Base-by-base conservation (phyloP, 2,888 invertebrate genomes). In the Thera obeliscata region DNA sequence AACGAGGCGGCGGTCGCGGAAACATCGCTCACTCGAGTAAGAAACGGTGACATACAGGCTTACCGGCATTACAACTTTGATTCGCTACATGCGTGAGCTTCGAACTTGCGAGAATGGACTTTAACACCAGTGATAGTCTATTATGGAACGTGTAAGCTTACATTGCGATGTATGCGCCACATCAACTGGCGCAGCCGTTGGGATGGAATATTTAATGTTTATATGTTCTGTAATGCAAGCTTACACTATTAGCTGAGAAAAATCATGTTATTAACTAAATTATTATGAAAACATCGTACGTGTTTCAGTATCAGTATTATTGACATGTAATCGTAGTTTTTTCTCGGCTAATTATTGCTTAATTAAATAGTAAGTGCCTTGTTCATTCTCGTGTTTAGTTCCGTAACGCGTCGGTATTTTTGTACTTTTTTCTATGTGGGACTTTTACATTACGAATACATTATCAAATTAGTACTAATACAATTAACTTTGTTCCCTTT, bases 1-100 rank as follows among this genome's bases (percentile, higher is more conserved):
- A 87, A 87, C 75, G 95, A 96, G 94, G 94, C 94, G 85, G 94
- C 94, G 84, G 95, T 96, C 81, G 96, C 96, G 88, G 97, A 97
- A 94, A 96, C 97, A 74, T 96, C 96, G 80, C 94, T 97, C 87
- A 96, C 96, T 90, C 95, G 96, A 95, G 97, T 97, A 97, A 96
- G 96, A 90, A 86, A 86, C 80, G 85, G 83, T 74, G 76, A 75
- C 67, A 79, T 75, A 64, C 73, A 75, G 69, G 72, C 74, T 72
- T 83, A 81, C 81, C 87, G 85, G 77, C 87, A 88, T 74, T 92
- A 89, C 84, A 84, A 85, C 80, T 90, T 90, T 84, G 86, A 87
- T 77, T 78, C 85, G 84, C 83, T 87, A 72, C 79, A 79, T 68
- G 81, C 87, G 81, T 89, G 84, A 87, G 79, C 83, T 78, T 77